Percentiles rank a stretch among this genome's conserved stretches.
Evolutionary conservation across 2,113 vertebrate genomes (phyloP).

Genomic region (Centropus unirufus): DNA sequence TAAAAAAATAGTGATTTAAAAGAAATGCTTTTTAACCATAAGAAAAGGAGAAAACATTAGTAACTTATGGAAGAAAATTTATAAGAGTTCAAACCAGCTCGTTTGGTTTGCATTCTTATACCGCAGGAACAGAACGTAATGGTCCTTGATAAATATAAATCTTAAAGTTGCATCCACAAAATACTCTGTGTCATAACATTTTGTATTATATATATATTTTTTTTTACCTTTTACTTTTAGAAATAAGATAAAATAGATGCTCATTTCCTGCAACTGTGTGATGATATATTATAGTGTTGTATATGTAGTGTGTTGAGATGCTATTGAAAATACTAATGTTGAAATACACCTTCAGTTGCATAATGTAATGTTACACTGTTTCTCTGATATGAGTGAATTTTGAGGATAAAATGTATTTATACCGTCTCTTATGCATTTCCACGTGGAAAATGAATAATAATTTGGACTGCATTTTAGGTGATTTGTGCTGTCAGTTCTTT

Average conservation of each 20-base stretch:
- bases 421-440: not conserved
- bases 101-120: not conserved
- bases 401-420: not conserved
- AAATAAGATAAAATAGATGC: not conserved
- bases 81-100: not conserved
- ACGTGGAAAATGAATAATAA: not conserved
- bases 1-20: not conserved
- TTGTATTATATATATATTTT: not conserved
- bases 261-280: not conserved
- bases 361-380: not conserved
- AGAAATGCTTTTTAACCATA: not conserved
- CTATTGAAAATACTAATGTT: not conserved
- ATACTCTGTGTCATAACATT: not conserved
- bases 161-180: not conserved
- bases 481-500: not conserved
- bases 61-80: not conserved
- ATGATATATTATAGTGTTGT: not conserved
- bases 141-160: not conserved
- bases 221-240: not conserved
- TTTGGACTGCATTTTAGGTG: not conserved
- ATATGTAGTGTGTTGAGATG: not conserved
- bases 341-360: not conserved
- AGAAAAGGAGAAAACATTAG: not conserved
- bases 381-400: not conserved
- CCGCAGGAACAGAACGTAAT: not conserved